Evolutionary conservation across 2,888 invertebrate genomes (phyloP).

Genomic region (Clepsis dumicolana): DNA sequence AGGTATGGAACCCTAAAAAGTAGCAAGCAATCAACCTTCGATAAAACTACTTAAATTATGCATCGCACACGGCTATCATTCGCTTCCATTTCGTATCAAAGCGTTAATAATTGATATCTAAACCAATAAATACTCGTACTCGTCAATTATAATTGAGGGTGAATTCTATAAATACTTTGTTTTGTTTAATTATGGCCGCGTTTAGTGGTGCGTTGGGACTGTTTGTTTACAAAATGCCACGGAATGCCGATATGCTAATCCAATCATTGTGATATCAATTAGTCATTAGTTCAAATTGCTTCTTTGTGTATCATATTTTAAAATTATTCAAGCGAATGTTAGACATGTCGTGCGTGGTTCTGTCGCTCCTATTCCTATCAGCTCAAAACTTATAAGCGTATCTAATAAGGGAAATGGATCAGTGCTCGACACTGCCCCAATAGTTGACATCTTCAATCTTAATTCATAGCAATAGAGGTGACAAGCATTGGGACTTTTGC

Average conservation of each 20-base stretch:
- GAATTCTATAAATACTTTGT: background rate
- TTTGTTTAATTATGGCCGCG: background rate
- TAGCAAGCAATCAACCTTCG: too few relatives aligned
- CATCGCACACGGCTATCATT: background rate
- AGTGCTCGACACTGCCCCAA: too few relatives aligned
- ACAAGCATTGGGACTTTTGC: too few relatives aligned
- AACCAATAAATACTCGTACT: background rate
- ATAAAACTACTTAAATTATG: background rate
- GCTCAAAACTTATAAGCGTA: too few relatives aligned
- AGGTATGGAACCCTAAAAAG: background rate
- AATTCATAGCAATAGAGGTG: too few relatives aligned
- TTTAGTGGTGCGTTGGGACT: background rate
- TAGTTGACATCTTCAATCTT: too few relatives aligned
- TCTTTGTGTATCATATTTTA: background rate
- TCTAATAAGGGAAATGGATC: too few relatives aligned
- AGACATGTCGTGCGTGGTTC: too few relatives aligned
- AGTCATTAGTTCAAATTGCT: background rate
- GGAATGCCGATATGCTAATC: conserved; percentile 5
- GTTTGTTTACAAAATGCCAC: background rate
- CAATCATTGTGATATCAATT: background rate
- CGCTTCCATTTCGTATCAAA: background rate
- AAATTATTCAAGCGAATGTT: background rate
- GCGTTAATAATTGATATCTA: background rate
- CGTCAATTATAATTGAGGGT: background rate
- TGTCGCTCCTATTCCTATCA: too few relatives aligned